These are phyloP conservation scores for Bembecia ichneumoniformis DNA, from an alignment of 2,888 invertebrate genomes.

Conservation along the genomic window DNA sequence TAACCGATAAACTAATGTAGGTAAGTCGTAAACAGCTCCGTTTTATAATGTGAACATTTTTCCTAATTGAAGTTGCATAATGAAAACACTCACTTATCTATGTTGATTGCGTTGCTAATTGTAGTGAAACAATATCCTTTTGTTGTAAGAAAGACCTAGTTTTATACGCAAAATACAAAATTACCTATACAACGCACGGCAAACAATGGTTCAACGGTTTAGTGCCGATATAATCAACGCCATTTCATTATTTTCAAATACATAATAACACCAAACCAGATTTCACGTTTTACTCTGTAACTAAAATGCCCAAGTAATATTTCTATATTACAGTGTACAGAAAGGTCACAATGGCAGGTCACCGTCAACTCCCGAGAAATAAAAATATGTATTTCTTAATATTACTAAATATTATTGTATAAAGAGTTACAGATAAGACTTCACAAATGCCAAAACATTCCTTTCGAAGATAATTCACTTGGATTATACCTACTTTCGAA, in stretches of 20 bases:
- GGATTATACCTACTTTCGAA: no score
- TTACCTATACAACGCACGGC: slow-evolving; percentile 35
- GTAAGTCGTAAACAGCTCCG: background rate
- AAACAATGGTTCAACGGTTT: slow-evolving; percentile 34
- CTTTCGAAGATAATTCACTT: no score
- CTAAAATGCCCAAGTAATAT: no score
- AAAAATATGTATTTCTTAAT: no score
- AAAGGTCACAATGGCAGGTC: no score
- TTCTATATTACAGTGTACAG: no score
- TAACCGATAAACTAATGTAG: slow-evolving; percentile 11
- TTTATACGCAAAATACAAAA: slow-evolving; percentile 55
- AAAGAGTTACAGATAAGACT: no score
- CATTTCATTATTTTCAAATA: background rate
- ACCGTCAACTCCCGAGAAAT: no score
- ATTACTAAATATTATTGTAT: no score
- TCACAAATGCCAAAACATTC: no score
- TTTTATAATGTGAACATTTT: background rate
- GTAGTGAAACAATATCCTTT: slow-evolving; percentile 65
- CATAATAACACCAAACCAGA: background rate
- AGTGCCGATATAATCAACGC: background rate
- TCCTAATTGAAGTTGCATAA: background rate
- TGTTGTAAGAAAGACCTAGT: slow-evolving; percentile 61
- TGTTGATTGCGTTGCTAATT: slow-evolving; percentile 61
- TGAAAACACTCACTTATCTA: slow-evolving; percentile 58
- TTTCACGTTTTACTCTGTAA: no score